Percentiles rank a stretch among this genome's conserved stretches.
Conservation (phyloP, 1,140 invertebrate genomes). For the Platorchestia sp. region DNA sequence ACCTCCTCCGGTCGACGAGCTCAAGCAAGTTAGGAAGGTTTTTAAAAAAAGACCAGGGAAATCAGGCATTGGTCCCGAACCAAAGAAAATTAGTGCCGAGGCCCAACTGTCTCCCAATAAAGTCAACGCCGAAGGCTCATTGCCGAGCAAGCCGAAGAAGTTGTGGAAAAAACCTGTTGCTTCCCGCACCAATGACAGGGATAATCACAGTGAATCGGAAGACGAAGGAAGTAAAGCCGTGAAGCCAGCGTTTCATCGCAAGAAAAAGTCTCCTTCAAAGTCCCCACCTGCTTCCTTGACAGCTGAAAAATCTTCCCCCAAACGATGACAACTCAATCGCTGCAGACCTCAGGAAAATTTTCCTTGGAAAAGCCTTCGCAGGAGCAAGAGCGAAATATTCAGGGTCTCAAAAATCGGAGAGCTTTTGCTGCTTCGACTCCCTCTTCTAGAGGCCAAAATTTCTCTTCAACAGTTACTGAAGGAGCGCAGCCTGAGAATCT, state of each 20-base stretch:
- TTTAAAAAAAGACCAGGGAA: conserved; percentile 60
- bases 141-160: conserved; percentile 56
- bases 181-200: background rate
- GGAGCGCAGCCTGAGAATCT: conserved; percentile 51
- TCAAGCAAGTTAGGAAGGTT: conserved; percentile 59
- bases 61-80: conserved; percentile 41
- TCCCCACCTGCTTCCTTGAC: background rate
- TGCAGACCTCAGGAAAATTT: background rate
- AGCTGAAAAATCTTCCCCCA: conserved; percentile 19
- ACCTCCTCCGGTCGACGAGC: conserved; percentile 60
- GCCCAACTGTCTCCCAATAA: conserved; percentile 46
- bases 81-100: conserved; percentile 39
- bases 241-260: conserved; percentile 41
- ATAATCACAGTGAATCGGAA: conserved; percentile 34
- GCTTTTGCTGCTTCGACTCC: conserved; percentile 13
- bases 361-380: background rate
- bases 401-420: background rate
- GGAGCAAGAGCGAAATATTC: background rate
- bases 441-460: background rate
- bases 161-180: conserved; percentile 56
- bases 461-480: conserved; percentile 55
- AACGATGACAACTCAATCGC: conserved; percentile 1
- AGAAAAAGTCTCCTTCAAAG: conserved; percentile 49
- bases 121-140: conserved; percentile 14
- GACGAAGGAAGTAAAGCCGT: conserved; percentile 40